These are phyloP conservation scores for Marronus borbonicus DNA, from an alignment of 2,888 invertebrate species.

Conservation along the genomic window DNA sequence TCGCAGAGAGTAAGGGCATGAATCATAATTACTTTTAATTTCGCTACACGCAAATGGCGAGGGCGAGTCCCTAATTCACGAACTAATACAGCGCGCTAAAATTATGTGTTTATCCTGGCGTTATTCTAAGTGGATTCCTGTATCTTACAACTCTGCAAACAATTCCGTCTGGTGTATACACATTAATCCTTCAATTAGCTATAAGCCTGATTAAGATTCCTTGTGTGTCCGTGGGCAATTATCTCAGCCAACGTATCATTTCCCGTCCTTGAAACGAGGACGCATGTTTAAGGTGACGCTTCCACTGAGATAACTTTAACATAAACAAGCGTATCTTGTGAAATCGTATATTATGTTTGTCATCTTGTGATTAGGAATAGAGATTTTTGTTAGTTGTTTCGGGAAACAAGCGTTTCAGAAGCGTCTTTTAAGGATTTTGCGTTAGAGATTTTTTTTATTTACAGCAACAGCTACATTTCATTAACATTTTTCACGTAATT, in stretches of 20 bases:
- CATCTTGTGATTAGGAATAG: too few relatives aligned
- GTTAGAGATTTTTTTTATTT: too few relatives aligned
- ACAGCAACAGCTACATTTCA: too few relatives aligned
- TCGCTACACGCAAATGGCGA: slow-evolving; percentile 43
- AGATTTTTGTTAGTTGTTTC: too few relatives aligned
- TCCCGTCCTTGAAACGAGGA: slow-evolving; percentile 9
- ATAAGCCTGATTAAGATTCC: slow-evolving; percentile 52
- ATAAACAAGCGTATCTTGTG: slow-evolving; percentile 6
- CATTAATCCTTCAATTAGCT: slow-evolving; percentile 51
- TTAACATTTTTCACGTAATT: too few relatives aligned
- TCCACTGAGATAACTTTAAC: neutral
- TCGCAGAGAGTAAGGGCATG: neutral
- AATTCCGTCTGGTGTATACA: slow-evolving; percentile 49
- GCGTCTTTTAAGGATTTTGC: too few relatives aligned
- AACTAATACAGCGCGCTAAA: slow-evolving; percentile 42
- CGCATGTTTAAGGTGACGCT: slow-evolving; percentile 27
- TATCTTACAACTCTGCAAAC: slow-evolving; percentile 50
- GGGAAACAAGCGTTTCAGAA: too few relatives aligned
- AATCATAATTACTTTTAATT: slow-evolving; percentile 46
- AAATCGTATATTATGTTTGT: too few relatives aligned
- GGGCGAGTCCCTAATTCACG: slow-evolving; percentile 43
- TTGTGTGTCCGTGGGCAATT: slow-evolving; percentile 52
- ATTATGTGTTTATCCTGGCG: slow-evolving; percentile 48
- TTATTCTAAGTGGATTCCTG: slow-evolving; percentile 50
- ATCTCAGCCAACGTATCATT: slow-evolving; percentile 47